Base-by-base conservation (phyloP, 2,113 vertebrate species). In the Apodemus sylvaticus region DNA sequence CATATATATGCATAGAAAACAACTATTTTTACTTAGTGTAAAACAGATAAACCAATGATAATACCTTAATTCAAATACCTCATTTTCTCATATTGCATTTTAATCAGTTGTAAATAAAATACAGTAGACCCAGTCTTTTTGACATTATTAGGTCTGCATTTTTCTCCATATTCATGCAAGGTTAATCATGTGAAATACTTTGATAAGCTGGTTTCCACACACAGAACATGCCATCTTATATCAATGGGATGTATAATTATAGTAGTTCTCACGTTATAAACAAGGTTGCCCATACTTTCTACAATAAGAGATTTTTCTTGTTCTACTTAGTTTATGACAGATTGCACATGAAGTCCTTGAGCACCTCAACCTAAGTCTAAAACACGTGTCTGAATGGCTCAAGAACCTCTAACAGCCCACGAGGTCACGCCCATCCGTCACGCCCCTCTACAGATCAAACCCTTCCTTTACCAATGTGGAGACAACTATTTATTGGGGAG, bases 31-130 rank as follows among this genome's bases (percentile, higher is more conserved):
- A 89, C 10, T 82, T 17, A 64, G 24, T 31, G n/a, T 31, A 26
- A 83, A 83, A 17, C 42, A 39, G 24, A 83, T 31, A 45, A 85
- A 45, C 4, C 81, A 45, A 19, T 62, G n/a, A 17, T 19, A 83
- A 83, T 83, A 20, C 34, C 93, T 93, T 73, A 96, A 60, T 91
- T 74, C 29, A 94, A 94, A 70, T 29, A 71, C 39, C 6, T 53
- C 20, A 93, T 86, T 77, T 95, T 94, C 89, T 13, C 55, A 94
- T 5, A 51, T 13, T 42, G 74, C 1, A 62, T 48, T 85, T 60
- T 58, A 36, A 88, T 94, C 71, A 94, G 24, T 14, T 58, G 53
- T 39, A 92, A 90, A 88, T 81, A 31, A 94, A 51, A 93, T n/a
- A 82, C 9, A 71, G 34, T 36, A 90, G 16, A 88, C 51, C 3